Base-by-base conservation (phyloP, 2,888 invertebrate genomes). In the Eupithecia subumbrata region DNA sequence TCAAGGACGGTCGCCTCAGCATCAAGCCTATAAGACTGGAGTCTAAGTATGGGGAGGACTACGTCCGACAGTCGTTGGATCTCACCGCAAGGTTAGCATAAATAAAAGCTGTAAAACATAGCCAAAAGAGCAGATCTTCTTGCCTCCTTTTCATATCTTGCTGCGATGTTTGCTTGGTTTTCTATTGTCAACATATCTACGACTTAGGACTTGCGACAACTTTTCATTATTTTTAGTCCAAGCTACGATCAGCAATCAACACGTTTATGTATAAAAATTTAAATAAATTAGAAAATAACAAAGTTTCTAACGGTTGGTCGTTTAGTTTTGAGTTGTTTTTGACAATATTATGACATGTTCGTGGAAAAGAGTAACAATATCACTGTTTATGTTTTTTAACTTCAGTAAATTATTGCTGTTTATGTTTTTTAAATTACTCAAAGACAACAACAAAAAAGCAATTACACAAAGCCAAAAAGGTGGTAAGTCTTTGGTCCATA, bases 21-120 rank as follows among this genome's bases (percentile, higher is more conserved):
- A 96, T 97, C 74, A 96, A 92, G 75, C 97, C 97, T 0, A 91
- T 94, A 0, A 91, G 91, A 0, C 85, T 96, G 67, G 96, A 96
- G 76, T 91, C 95, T 0, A 92, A 95, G 76, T 96, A 94, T 76
- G 96, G 96, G 3, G 88, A 92, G 0, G 92, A 92, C 45, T 96
- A 95, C 79, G 91, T 90, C 75, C 89, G 80, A 83, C 93, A 87
- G 81, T 82, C 84, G 3, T 89, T 95, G 75, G 94, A 95, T 77
- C 84, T 95, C 0, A 88, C 89, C 3, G 79, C 87, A 9, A 91
- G 90, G 95, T 94, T 34, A 86, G 56, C 43, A 70, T 34, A 40
- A 12, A 43, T 16, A 64, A 16, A 16, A 60, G 25, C 25, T 60
- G 60, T 5, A 5, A 60, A 25, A 60, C 5, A 14, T 60, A 60